Conservation (phyloP, 2,113 vertebrate species). For the Pachycephala philippinensis region DNA sequence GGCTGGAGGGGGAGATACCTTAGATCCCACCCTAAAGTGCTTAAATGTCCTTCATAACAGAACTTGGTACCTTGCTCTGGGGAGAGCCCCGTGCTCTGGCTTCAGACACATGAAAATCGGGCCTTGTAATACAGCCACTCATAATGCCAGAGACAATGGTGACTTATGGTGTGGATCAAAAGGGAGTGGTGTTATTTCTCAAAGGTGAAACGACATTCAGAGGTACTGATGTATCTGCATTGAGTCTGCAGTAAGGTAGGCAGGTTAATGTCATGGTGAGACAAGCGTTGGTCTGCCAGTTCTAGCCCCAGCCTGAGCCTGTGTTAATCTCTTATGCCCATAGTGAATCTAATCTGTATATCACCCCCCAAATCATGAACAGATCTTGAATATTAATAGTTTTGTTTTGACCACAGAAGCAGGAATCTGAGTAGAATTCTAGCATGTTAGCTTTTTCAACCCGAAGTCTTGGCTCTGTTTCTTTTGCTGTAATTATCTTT, state of each 20-base stretch:
- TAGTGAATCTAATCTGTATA: background rate
- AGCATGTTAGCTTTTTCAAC: background rate
- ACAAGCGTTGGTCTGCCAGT: background rate
- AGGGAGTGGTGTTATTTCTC: background rate
- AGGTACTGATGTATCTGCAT: background rate
- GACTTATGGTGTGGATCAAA: background rate
- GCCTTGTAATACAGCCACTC: fast-evolving
- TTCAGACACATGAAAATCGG: background rate
- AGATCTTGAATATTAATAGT: background rate
- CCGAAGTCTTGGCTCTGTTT: background rate
- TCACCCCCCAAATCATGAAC: background rate
- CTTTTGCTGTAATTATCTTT: background rate
- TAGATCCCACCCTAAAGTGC: background rate
- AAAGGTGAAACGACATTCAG: background rate
- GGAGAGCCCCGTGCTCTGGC: background rate
- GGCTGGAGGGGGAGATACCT: background rate
- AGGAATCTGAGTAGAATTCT: background rate
- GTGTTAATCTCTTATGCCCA: background rate
- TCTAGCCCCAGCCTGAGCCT: background rate
- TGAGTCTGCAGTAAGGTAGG: background rate
- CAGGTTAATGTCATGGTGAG: background rate
- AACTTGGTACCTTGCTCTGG: background rate
- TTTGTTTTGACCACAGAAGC: background rate
- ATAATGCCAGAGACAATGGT: fast-evolving
- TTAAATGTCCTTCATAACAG: background rate